Percentiles rank a stretch among this genome's conserved stretches.
Evolutionary conservation across 2,888 invertebrate genomes (phyloP).

Genomic region (Hirtodrosophila alboralis): DNA sequence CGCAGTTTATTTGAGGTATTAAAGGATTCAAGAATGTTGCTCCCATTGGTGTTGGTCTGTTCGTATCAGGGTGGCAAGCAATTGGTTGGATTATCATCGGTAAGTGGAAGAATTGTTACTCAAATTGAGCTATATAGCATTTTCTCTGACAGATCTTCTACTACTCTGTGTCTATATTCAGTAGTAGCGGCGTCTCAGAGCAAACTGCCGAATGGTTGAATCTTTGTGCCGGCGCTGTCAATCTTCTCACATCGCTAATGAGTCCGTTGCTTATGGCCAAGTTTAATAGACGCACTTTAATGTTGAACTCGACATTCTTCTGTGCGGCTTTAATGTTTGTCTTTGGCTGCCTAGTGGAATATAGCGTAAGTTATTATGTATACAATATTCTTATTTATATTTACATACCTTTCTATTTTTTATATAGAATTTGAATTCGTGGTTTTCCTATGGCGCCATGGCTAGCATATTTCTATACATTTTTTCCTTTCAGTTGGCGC

Average conservation of each 20-base stretch:
- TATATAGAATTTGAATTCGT: slow-evolving; percentile 25
- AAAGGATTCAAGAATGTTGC: slow-evolving; percentile 25
- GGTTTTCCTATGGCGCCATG: slow-evolving; percentile 44
- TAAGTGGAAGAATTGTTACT: slow-evolving; percentile 1
- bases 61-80: slow-evolving; percentile 60
- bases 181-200: slow-evolving; percentile 36
- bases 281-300: slow-evolving; percentile 56
- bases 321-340: slow-evolving; percentile 47
- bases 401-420: no score
- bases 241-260: slow-evolving; percentile 39
- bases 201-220: slow-evolving; percentile 35
- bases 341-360: slow-evolving; percentile 39
- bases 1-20: slow-evolving; percentile 33
- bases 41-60: slow-evolving; percentile 51
- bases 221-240: slow-evolving; percentile 42
- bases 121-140: no score
- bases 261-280: slow-evolving; percentile 52
- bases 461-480: slow-evolving; percentile 1
- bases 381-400: neutral
- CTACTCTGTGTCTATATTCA: slow-evolving; percentile 53
- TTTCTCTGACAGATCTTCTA: slow-evolving; percentile 47
- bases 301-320: slow-evolving; percentile 41
- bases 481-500: slow-evolving; percentile 20
- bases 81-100: slow-evolving; percentile 57
- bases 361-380: slow-evolving; percentile 26